These are phyloP conservation scores for Nettapus auritus DNA, from an alignment of 2,113 vertebrate species.

Conservation along the genomic window DNA sequence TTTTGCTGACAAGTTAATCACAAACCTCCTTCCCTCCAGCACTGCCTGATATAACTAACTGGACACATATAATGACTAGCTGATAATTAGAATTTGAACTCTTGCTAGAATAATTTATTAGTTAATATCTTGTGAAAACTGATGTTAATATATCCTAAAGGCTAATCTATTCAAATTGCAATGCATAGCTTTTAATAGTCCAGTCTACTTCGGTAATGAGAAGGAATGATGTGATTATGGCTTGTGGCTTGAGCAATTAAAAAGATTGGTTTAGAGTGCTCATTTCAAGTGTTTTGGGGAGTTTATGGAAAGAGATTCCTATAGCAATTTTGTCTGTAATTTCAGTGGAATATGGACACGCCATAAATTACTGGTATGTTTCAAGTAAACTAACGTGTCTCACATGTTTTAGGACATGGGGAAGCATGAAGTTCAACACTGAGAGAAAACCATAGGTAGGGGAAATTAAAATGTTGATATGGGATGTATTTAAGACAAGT, in stretches of 20 bases:
- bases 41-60: neutral
- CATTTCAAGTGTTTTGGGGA: neutral
- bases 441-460: neutral
- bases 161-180: constrained; percentile 34
- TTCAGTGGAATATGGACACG: neutral
- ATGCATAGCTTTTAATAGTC: neutral
- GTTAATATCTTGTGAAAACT: constrained; percentile 23
- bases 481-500: neutral
- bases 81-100: constrained; percentile 11
- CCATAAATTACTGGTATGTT: neutral
- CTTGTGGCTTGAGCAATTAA: neutral
- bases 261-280: neutral
- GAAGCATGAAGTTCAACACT: neutral
- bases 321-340: neutral
- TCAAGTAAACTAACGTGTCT: neutral
- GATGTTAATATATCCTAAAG: constrained; percentile 35
- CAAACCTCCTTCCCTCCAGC: neutral
- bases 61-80: neutral
- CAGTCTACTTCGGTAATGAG: neutral
- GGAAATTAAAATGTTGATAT: neutral
- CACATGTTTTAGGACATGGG: neutral
- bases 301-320: neutral
- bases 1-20: constrained; percentile 19
- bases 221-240: neutral
- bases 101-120: constrained; percentile 29